Base-by-base conservation (phyloP, 2,797 vertebrate genomes). In the Fistularia commersonii region DNA sequence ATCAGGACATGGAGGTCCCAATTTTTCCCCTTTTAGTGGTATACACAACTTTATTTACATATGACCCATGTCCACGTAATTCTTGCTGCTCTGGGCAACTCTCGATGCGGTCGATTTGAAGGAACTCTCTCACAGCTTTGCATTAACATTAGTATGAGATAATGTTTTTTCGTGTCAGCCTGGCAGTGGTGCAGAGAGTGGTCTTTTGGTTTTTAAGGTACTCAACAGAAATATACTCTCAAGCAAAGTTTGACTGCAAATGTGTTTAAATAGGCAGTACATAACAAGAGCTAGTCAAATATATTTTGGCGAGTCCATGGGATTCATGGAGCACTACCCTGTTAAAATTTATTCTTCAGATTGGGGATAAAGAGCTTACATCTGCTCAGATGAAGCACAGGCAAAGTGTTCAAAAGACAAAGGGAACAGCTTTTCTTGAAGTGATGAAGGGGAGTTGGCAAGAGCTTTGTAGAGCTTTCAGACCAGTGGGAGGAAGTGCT, bases 281-380 rank as follows among this genome's bases (percentile, higher is more conserved):
- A 67, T 64, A 65, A 66, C 51, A 80, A 53, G 48, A 79, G 74
- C 55, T 61, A 61, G 65, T 84, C 57, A 72, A 68, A 79, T 58
- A 69, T 35, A 63, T 63, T 66, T 81, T 89, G 84, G 81, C 85
- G 84, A 79, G 79, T 83, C 72, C 80, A 87, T 89, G 87, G 85
- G 87, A 86, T 85, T 76, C 77, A 61, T 41, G 68, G 77, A 83
- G 76, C 76, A 83, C 79, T 82, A 78, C 65, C 77, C 68, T 66
- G 54, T 62, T 23, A 57, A 72, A 64, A 69, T 72, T 62, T 66
- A 73, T 77, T 68, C 58, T 79, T 66, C 57, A 75, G 55, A 2
- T 23, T 23, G 23, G 2, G 2, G 23, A 64, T 15, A 41, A 50
- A 52, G 57, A 37, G 40, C 40, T 41, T 32, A 46, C 62, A 69